A percentile compares a stretch with the other conserved stretches of the same genome.
phyloP scores from a whole-genome alignment of 92 coral and sea anemone genomes.

The Hydrozoanthus gracilis region DNA sequence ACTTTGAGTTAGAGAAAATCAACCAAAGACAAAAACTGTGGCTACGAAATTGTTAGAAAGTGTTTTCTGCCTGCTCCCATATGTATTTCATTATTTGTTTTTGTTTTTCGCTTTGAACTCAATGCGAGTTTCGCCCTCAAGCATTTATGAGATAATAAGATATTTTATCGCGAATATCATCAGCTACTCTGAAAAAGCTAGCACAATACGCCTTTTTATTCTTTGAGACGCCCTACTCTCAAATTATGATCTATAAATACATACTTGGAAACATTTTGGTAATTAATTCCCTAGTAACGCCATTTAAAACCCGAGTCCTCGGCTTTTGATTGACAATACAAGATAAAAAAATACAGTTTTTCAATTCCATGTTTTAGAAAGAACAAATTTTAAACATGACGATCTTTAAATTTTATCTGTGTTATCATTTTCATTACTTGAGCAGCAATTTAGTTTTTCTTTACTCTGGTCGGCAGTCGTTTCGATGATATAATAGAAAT shows the following conservation, averaged over 20 bases:
- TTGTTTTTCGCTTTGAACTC: background rate
- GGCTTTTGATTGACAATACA: background rate
- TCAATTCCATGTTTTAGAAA: no score
- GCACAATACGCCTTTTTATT: no score
- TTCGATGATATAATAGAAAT: background rate
- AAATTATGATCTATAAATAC: background rate
- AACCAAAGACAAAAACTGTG: background rate
- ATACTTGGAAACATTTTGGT: background rate
- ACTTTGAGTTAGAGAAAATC: background rate
- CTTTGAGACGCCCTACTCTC: no score
- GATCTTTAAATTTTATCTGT: no score
- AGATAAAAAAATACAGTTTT: background rate
- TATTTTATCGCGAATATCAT: background rate
- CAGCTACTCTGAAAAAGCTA: constrained; percentile 12
- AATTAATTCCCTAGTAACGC: constrained; percentile 7
- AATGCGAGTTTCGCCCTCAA: background rate
- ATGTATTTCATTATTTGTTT: background rate
- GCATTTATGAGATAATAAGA: background rate
- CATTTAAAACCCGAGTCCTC: background rate
- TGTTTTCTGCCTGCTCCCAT: background rate
- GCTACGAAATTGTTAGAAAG: background rate
- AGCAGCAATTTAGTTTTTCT: no score
- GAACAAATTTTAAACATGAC: no score
- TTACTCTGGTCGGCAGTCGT: no score
- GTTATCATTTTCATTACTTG: no score